Evolutionary conservation across 2,113 vertebrate species (phyloP).

Genomic region (Turnix velox): DNA sequence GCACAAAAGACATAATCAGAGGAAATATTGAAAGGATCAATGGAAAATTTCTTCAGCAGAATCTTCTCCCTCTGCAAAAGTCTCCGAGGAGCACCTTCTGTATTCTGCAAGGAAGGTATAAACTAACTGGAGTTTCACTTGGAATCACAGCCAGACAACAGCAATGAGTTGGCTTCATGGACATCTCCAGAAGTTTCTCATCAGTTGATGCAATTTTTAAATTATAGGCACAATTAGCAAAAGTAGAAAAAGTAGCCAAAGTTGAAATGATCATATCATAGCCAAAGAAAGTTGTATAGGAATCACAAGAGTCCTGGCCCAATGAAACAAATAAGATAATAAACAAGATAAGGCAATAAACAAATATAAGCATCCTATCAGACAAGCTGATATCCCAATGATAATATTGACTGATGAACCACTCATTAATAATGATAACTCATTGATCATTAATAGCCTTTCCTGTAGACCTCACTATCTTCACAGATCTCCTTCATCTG

Average conservation of each 20-base stretch:
- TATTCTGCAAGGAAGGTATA: conserved; percentile 50
- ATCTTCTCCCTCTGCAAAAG: neutral
- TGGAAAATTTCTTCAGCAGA: conserved; percentile 10
- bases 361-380: neutral
- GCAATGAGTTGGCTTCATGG: conserved; percentile 48
- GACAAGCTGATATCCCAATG: neutral
- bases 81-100: conserved; percentile 6
- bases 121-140: conserved; percentile 38
- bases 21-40: conserved; percentile 36
- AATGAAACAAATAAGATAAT: neutral
- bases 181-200: conserved; percentile 17
- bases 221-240: accelerated
- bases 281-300: accelerated
- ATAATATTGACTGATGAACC: neutral
- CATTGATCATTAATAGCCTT: conserved; percentile 51
- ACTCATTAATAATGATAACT: neutral
- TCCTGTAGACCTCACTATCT: conserved; percentile 35
- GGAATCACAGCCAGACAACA: conserved; percentile 51
- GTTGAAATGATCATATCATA: accelerated
- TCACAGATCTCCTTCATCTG: conserved; percentile 49
- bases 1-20: conserved; percentile 58
- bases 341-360: no score
- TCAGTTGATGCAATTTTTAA: neutral
- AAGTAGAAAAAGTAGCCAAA: accelerated
- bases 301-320: neutral